Evolutionary conservation across 2,113 vertebrate species (phyloP), one percentile per base, ranked within the genome.

Genomic region (Platysternon megacephalum): DNA sequence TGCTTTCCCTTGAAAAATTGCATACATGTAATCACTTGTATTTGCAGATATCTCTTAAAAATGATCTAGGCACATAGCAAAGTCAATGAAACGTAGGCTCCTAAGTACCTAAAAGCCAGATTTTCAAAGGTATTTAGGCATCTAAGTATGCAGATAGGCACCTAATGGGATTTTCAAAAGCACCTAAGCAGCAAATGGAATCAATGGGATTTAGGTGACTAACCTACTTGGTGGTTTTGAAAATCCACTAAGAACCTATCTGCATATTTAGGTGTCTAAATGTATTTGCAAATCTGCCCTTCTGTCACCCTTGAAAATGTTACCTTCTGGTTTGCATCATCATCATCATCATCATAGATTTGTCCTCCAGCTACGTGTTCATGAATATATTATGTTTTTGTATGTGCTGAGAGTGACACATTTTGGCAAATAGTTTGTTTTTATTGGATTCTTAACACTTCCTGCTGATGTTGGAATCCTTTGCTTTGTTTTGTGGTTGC

Each of bases 381-480:
- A 35, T 55, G 16, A 51, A 3, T 0, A 0, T 46, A 65, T 55
- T 24, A 11, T 56, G 11, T 5, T 56, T 56, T 56, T 56, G 26
- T 56, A 56, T 56, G 55, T 19, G 14, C 17, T 35, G 32, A 35
- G 5, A n/a, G 16, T 68, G 61, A n/a, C 16, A 17, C 61, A 68
- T 68, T 68, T 19, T 29, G 7, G 55, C 61, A 68, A 68, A n/a
- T 68, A 32, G 61, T 56, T 68, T 16, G 4, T 68, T 68, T 68
- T 68, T 68, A 68, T 35, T 17, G 32, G 61, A 68, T 68, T n/a
- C 61, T 68, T 68, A 68, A 68, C 61, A n/a, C 35, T n/a, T 68
- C 16, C 29, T 68, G 32, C 35, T 56, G 10, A 56, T 56, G 55
- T 8, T 68, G 61, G 32, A 56, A 56, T 26, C 55, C 61, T 68